A percentile compares a stretch with the other conserved stretches of the same genome.
These are phyloP conservation scores for Pteropus rufus DNA, from an alignment of 2,797 vertebrate species.

Conservation along the genomic window DNA sequence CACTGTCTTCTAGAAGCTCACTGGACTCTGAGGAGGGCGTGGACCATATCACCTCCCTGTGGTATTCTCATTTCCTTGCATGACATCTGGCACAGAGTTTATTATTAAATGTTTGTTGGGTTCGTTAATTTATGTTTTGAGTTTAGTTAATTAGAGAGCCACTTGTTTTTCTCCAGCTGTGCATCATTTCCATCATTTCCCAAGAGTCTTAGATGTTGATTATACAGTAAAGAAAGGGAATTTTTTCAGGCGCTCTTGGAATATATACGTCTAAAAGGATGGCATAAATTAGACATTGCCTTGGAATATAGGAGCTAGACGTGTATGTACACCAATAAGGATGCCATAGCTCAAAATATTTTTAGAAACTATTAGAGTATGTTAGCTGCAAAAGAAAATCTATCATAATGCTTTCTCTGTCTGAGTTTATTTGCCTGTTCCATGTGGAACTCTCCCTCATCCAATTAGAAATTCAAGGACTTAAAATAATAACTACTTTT, in stretches of 20 bases:
- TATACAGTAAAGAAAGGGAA: not conserved
- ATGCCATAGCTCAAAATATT: not conserved
- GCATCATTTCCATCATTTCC: not conserved
- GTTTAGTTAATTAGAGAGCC: not conserved
- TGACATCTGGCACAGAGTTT: not conserved
- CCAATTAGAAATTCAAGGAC: not conserved
- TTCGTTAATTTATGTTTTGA: not conserved
- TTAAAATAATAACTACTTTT: not conserved
- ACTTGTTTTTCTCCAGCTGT: not conserved
- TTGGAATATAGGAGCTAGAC: not conserved
- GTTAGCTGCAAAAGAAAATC: not conserved
- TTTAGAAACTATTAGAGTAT: not conserved
- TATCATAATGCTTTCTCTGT: not conserved
- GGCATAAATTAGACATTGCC: not conserved
- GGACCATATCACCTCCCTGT: not conserved
- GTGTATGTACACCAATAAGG: not conserved
- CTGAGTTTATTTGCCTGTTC: not conserved
- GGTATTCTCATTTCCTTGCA: not conserved
- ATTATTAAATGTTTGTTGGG: not conserved
- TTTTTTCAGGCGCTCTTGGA: not conserved
- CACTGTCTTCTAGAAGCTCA: not conserved
- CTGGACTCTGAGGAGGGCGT: not conserved
- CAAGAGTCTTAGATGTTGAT: not conserved
- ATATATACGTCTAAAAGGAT: not conserved
- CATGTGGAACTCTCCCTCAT: not conserved